Base-by-base conservation (phyloP, 2,113 vertebrate genomes). In the Calypte anna region DNA sequence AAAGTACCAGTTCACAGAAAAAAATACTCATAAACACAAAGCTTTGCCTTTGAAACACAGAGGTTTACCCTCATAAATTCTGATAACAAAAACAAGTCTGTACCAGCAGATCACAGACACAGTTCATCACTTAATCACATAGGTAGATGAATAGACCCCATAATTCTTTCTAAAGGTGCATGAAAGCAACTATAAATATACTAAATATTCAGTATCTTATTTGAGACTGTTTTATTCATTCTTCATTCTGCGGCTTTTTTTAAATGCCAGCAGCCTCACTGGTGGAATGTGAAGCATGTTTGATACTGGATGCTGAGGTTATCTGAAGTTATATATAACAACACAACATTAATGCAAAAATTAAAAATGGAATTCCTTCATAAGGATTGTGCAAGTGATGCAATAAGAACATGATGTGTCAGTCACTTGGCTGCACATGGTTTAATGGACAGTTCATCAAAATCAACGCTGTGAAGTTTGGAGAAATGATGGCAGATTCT, bases 1-100 rank as follows among this genome's bases (percentile, higher is more conserved):
- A 69, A 93, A 88, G 75, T 48, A 93, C 22, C 40, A 73, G n/a
- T 51, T 76, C 58, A 64, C 30, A 62, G 44, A 84, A 79, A 79
- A 76, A 62, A 62, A 12, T 11, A 55, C 17, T 24, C 40, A 33
- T 36, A 61, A 80, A 82, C 36, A 58, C 63, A 77, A 64, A 85
- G 46, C 4, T 85, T 82, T 33, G 77, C 15, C n/a, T 81, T 14
- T 62, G 44, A 90, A 88, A 66, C 23, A 66, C 75, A 62, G 54
- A 85, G n/a, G 7, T 63, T 88, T 62, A 85, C 46, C 85, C 69
- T n/a, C 24, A 73, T 33, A 73, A 68, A 76, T 69, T 90, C 46
- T 80, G 50, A n/a, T 66, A 87, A 55, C 11, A 83, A 85, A 91
- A 69, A 6, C 27, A 69, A 78, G 33, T 50, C 73, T 66, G 30